Conservation (phyloP, 2,888 invertebrate species). For the Xylophagus ater region DNA sequence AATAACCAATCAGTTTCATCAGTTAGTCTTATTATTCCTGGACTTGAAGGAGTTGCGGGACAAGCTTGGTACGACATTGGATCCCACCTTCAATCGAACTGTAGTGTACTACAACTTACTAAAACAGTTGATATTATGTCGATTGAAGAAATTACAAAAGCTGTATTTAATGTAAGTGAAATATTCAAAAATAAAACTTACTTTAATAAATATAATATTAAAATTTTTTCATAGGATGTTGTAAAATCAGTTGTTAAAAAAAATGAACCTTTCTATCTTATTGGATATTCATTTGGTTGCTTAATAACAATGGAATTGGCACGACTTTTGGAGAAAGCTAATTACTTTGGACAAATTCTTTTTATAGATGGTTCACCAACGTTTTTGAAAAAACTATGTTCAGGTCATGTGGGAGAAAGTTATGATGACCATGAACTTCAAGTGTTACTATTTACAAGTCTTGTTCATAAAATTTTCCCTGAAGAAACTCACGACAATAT, state of each 20-base stretch:
- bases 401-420: conserved; percentile 26
- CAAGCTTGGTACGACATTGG: conserved; percentile 34
- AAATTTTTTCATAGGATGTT: conserved; percentile 38
- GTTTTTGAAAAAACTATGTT: conserved; percentile 45
- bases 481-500: conserved; percentile 29
- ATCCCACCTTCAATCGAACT: conserved; percentile 22
- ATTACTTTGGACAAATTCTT: conserved; percentile 50
- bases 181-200: too few species aligned
- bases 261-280: conserved; percentile 56
- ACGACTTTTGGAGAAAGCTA: conserved; percentile 54
- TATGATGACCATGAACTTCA: conserved; percentile 30
- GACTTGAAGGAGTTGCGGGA: conserved; percentile 54
- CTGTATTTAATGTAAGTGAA: conserved; percentile 26
- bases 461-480: conserved; percentile 31
- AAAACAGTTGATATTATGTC: conserved; percentile 25
- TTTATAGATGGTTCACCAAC: conserved; percentile 76
- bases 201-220: not conserved
- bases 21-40: conserved; percentile 46
- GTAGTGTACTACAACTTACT: conserved; percentile 30
- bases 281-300: conserved; percentile 84
- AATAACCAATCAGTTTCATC: conserved; percentile 16
- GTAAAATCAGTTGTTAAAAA: conserved; percentile 46
- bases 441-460: conserved; percentile 27
- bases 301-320: conserved; percentile 67
- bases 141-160: conserved; percentile 26